These are phyloP conservation scores for Coendou prehensilis DNA, from an alignment of 2,797 vertebrate species.

Conservation along the genomic window DNA sequence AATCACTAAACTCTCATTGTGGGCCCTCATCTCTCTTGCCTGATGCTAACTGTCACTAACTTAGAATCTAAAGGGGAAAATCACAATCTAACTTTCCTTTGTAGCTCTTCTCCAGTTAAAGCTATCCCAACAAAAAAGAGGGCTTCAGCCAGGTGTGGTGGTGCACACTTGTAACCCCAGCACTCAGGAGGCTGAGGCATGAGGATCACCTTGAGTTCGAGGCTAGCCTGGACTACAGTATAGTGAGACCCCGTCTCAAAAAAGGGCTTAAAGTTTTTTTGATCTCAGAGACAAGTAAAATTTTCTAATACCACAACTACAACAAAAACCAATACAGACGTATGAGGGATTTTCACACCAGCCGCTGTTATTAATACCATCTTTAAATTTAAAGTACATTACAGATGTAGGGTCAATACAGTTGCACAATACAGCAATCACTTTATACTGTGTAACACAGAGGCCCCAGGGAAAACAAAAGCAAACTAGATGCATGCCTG, in stretches of 20 bases:
- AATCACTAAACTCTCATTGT: background rate
- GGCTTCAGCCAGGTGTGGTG: background rate
- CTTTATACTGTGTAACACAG: background rate
- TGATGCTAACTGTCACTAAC: background rate
- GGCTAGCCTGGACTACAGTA: background rate
- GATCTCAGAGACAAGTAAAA: background rate
- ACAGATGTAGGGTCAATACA: background rate
- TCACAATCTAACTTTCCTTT: constrained; percentile 8
- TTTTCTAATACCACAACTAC: background rate
- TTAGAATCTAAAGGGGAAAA: constrained; percentile 9
- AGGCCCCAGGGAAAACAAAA: background rate
- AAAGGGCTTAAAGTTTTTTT: background rate
- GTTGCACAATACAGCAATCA: background rate
- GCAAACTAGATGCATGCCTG: background rate
- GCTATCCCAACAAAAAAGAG: background rate
- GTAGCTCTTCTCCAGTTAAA: constrained; percentile 44
- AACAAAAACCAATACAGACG: background rate
- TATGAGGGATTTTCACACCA: background rate
- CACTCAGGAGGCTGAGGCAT: background rate
- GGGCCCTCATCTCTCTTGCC: background rate
- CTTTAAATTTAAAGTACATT: background rate
- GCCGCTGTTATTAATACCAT: background rate
- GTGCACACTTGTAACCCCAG: background rate
- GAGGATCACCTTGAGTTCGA: background rate
- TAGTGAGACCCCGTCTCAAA: background rate